phyloP scores from a whole-genome alignment of 2,113 vertebrate species.

The Nerophis lumbriciformis region DNA sequence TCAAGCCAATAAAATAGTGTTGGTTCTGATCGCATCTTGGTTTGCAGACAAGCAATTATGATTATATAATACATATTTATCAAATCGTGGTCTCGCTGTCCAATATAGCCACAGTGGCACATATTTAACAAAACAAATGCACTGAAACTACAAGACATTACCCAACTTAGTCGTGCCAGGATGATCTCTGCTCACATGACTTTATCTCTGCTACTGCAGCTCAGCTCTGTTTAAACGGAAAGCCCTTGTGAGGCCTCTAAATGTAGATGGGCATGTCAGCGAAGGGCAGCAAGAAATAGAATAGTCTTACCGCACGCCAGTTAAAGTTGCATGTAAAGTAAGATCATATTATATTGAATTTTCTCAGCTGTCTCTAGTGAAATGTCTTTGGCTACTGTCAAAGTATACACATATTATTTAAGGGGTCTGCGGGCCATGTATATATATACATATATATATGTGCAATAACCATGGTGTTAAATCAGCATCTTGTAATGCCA shows the following conservation, averaged over 20 bases:
- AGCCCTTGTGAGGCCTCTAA: conserved; percentile 33
- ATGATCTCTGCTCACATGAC: conserved; percentile 44
- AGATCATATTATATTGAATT: conserved; percentile 7
- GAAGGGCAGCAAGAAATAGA: conserved; percentile 37
- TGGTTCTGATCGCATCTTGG: too few relatives aligned
- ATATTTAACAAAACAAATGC: conserved; percentile 11
- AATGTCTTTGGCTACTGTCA: neutral
- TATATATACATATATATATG: too few relatives aligned
- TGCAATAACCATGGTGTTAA: too few relatives aligned
- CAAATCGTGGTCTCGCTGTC: neutral
- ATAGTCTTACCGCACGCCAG: conserved; percentile 20
- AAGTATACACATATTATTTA: neutral
- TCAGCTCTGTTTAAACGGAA: conserved; percentile 38
- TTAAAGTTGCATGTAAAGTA: conserved; percentile 22
- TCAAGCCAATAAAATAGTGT: too few relatives aligned
- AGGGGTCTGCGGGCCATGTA: too few relatives aligned
- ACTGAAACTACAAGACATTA: conserved; percentile 6
- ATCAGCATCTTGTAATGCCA: too few relatives aligned
- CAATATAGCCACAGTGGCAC: neutral
- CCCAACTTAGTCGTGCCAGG: conserved; percentile 29
- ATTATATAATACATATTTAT: neutral
- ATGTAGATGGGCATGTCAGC: conserved; percentile 37
- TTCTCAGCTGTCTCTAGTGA: conserved; percentile 10
- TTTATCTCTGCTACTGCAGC: conserved; percentile 40
- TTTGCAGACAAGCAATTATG: neutral